Conservation (phyloP, 2,113 vertebrate genomes). For the Danio rerio region GRCz12tu NC_133199.1:8748501-8749000, state of each 20-base stretch:
- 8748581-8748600: slow-evolving; percentile 75
- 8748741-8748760: slow-evolving; percentile 74
- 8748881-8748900: slow-evolving; percentile 63
- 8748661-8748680: slow-evolving; percentile 76
- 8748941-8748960: slow-evolving; percentile 45
- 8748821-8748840: slow-evolving; percentile 74
- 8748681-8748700: slow-evolving; percentile 77
- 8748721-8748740: slow-evolving; percentile 71
- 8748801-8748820: slow-evolving; percentile 75
- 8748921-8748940: slow-evolving; percentile 48
- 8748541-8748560: slow-evolving; percentile 77
- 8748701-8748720: slow-evolving; percentile 72
- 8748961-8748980: neutral
- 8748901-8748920: slow-evolving; percentile 64
- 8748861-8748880: slow-evolving; percentile 63
- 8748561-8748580: slow-evolving; percentile 71
- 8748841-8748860: slow-evolving; percentile 72
- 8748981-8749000: slow-evolving; percentile 46
- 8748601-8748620: slow-evolving; percentile 40
- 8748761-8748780: slow-evolving; percentile 70
- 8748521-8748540: slow-evolving; percentile 33
- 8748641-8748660: slow-evolving; percentile 61
- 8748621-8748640: slow-evolving; percentile 57
- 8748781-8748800: slow-evolving; percentile 66
- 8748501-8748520: slow-evolving; percentile 5